Conservation (phyloP, 2,888 invertebrate species). For the Linnaemya tessellans region DNA sequence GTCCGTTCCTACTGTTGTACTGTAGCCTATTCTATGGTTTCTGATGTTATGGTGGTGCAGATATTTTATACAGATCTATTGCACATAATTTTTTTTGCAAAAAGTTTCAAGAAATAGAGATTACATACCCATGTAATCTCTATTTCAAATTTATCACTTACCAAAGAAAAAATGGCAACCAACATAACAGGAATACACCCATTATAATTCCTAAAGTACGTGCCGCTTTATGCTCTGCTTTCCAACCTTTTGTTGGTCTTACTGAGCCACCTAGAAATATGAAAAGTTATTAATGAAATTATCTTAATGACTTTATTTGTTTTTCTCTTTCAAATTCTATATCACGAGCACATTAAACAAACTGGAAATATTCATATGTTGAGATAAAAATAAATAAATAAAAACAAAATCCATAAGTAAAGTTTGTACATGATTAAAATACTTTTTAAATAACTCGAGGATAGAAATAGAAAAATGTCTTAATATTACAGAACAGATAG, state of each 20-base stretch:
- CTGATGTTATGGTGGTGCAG: too few species aligned
- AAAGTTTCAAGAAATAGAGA: too few species aligned
- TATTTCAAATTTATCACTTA: too few species aligned
- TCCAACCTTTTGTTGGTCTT: conserved; percentile 91
- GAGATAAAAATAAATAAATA: not conserved
- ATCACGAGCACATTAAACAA: conserved; percentile 30
- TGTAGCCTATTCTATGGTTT: too few species aligned
- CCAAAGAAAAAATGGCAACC: conserved; percentile 98
- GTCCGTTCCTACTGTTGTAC: too few species aligned
- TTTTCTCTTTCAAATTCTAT: not conserved
- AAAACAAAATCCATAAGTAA: conserved; percentile 27
- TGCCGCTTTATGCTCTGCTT: conserved; percentile 96
- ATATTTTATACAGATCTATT: too few species aligned
- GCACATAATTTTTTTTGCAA: too few species aligned
- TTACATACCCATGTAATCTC: too few species aligned
- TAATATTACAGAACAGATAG: not conserved
- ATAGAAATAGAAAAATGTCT: not conserved
- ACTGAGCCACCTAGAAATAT: conserved; percentile 84
- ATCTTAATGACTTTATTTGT: not conserved
- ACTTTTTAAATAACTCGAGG: not conserved
- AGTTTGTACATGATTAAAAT: conserved; percentile 38
- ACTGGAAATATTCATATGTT: conserved; percentile 24
- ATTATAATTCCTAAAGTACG: conserved; percentile 98
- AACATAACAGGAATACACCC: conserved; percentile 97
- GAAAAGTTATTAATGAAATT: conserved; percentile 67